Percentiles rank a stretch among this genome's conserved stretches.
Conservation (phyloP, 2,797 vertebrate genomes). For the Rallus crepitans region DNA sequence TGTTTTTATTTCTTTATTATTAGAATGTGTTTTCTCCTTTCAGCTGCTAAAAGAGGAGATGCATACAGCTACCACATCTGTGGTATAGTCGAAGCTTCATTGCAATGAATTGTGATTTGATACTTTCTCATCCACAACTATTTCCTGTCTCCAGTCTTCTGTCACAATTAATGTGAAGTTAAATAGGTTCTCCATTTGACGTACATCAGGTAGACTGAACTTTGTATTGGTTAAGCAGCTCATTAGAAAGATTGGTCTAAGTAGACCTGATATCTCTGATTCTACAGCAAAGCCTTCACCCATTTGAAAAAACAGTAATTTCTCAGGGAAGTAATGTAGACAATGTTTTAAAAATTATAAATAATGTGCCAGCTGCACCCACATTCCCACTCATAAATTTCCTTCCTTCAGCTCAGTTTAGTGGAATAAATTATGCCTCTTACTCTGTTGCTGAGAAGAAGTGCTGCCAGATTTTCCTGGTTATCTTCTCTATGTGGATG, state of each 20-base stretch:
- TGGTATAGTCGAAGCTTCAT: conserved; percentile 17
- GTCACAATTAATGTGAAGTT: conserved; percentile 53
- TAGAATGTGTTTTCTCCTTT: conserved; percentile 62
- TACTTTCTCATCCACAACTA: not conserved
- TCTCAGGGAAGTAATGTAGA: not conserved
- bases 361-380: not conserved
- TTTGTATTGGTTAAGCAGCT: conserved; percentile 52
- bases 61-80: not conserved
- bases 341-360: not conserved
- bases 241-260: conserved; percentile 60
- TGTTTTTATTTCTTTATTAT: conserved; percentile 75
- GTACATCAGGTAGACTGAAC: conserved; percentile 38
- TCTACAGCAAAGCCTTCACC: not conserved
- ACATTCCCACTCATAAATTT: not conserved
- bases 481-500: not conserved
- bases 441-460: not conserved
- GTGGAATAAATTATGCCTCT: not conserved
- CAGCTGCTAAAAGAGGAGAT: conserved; percentile 48
- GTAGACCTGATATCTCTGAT: not conserved
- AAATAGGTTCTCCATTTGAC: conserved; percentile 44
- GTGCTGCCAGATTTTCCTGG: not conserved
- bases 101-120: conserved; percentile 21
- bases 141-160: conserved; percentile 14
- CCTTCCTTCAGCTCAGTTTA: not conserved
- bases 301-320: not conserved